Evolutionary conservation across 2,888 invertebrate genomes (phyloP).

Genomic region (Drymonia ruficornis): DNA sequence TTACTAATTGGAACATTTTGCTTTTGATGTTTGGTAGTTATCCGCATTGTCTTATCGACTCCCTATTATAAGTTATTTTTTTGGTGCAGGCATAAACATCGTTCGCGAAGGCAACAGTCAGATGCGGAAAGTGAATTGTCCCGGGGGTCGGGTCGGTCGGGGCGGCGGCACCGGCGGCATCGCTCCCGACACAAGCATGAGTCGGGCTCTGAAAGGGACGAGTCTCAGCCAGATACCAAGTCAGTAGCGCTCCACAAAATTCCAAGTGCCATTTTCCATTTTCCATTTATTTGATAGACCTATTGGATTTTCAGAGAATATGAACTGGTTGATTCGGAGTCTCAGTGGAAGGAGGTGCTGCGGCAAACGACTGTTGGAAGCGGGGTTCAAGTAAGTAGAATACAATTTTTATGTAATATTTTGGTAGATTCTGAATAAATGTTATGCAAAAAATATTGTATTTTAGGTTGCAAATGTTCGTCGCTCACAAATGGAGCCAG

Average conservation of each 20-base stretch:
- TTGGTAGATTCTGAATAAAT: neutral
- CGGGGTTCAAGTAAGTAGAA: conserved; percentile 72
- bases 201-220: conserved; percentile 90
- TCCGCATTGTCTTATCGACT: neutral
- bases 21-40: neutral
- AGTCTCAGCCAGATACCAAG: conserved; percentile 81
- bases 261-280: conserved; percentile 2
- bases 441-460: conserved; percentile 2
- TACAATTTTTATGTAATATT: conserved; percentile 4
- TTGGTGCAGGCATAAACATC: conserved; percentile 88
- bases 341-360: conserved; percentile 95
- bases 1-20: conserved; percentile 7
- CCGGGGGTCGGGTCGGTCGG: conserved; percentile 92
- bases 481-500: conserved; percentile 80
- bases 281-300: conserved; percentile 1
- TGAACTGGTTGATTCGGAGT: conserved; percentile 94
- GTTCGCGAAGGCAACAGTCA: conserved; percentile 91
- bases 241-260: conserved; percentile 38
- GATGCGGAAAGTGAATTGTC: conserved; percentile 96
- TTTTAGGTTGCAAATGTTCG: conserved; percentile 89
- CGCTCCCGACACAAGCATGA: conserved; percentile 91
- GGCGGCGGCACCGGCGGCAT: conserved; percentile 90
- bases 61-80: neutral
- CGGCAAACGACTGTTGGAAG: conserved; percentile 86
- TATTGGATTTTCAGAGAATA: conserved; percentile 70